A percentile compares a stretch with the other conserved stretches of the same genome.
Conservation (phyloP, 2,113 vertebrate genomes). For the Nanger granti region DNA sequence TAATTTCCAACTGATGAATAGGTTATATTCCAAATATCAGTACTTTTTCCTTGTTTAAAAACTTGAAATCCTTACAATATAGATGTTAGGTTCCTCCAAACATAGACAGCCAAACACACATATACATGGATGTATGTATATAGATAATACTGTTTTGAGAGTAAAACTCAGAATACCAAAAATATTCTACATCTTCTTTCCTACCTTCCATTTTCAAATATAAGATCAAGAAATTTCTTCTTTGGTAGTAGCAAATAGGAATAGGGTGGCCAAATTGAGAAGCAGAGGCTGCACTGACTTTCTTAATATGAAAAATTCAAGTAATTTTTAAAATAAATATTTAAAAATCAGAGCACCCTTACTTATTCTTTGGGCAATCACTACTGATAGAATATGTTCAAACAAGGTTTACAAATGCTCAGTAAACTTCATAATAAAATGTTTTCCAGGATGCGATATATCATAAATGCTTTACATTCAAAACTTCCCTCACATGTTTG, state of each 20-base stretch:
- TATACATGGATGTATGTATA: not conserved
- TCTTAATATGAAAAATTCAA: constrained; percentile 31
- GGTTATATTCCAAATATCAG: not conserved
- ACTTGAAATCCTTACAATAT: not conserved
- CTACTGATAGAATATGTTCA: not conserved
- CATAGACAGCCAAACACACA: not conserved
- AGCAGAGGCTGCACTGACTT: not conserved
- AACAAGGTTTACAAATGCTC: not conserved
- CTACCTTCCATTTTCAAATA: not conserved
- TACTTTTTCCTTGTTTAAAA: not conserved
- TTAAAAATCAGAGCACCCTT: not conserved
- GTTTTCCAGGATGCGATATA: not conserved
- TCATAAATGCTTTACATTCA: constrained; percentile 5
- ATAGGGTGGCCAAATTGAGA: not conserved
- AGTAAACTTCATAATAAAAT: constrained; percentile 9
- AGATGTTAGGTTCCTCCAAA: not conserved
- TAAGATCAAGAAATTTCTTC: not conserved
- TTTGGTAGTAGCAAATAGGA: not conserved
- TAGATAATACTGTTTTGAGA: not conserved
- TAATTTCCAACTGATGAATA: not conserved
- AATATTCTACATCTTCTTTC: not conserved
- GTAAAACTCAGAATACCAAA: constrained; percentile 18
- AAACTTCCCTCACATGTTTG: not conserved
- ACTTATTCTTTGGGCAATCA: not conserved
- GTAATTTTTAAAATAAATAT: not conserved